Conservation (phyloP, 2,888 invertebrate genomes). For the Nudaria mundana region DNA sequence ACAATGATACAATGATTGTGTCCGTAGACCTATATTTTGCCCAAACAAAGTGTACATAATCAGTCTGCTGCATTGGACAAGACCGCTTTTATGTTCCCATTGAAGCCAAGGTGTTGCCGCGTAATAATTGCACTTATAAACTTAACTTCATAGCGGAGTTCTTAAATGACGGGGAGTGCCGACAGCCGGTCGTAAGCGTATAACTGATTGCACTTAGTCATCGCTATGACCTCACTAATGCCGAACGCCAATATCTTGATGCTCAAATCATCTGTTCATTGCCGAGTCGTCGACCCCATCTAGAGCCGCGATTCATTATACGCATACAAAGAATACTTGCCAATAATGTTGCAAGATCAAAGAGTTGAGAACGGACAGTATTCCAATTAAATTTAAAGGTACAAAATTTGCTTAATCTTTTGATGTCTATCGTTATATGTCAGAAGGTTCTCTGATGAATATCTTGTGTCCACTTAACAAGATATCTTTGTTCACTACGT, state of each 20-base stretch:
- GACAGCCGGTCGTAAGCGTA: constrained; percentile 8
- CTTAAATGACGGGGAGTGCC: constrained; percentile 30
- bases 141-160: constrained; percentile 17
- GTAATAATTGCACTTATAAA: constrained; percentile 6
- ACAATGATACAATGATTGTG: not conserved
- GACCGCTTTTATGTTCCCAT: constrained; percentile 12
- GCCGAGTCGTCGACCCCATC: constrained; percentile 14
- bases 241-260: constrained; percentile 8
- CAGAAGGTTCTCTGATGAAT: not conserved
- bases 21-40: not conserved
- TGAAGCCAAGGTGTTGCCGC: constrained; percentile 1
- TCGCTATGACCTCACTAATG: constrained; percentile 23
- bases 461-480: too few species aligned
- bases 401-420: not conserved
- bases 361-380: not conserved
- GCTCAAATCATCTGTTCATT: constrained; percentile 15
- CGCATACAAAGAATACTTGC: constrained; percentile 9
- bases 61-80: constrained; percentile 17
- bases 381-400: constrained; percentile 1
- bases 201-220: constrained; percentile 30
- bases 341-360: constrained; percentile 3
- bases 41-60: too few species aligned
- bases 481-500: too few species aligned
- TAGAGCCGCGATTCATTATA: constrained; percentile 9
- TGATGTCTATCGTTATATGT: not conserved